These are phyloP conservation scores for Jaculus jaculus DNA, from an alignment of 2,113 vertebrate genomes.

Conservation along the genomic window DNA sequence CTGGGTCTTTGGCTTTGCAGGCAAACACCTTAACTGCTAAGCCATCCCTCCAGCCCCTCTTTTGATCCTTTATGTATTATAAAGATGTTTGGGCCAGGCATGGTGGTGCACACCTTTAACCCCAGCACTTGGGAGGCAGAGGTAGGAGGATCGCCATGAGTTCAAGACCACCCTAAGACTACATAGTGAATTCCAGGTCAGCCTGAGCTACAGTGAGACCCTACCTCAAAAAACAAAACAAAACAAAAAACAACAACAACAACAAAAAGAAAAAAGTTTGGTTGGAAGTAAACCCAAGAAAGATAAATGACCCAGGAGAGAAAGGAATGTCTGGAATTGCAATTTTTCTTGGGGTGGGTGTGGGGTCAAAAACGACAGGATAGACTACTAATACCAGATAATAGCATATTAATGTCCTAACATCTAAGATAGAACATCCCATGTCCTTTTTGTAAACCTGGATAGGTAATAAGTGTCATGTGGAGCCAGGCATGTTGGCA, in stretches of 20 bases:
- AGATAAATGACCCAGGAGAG: slow-evolving; percentile 14
- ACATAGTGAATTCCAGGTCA: too few relatives aligned
- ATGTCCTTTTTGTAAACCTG: slow-evolving; percentile 17
- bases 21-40: too few relatives aligned
- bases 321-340: slow-evolving; percentile 22
- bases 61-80: background rate
- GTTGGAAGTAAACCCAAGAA: slow-evolving; percentile 39
- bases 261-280: background rate
- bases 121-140: too few relatives aligned
- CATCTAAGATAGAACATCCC: slow-evolving; percentile 19
- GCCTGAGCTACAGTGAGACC: too few relatives aligned
- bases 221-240: too few relatives aligned
- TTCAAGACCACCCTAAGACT: too few relatives aligned
- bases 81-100: background rate
- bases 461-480: background rate
- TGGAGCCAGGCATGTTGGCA: too few relatives aligned
- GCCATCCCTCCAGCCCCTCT: too few relatives aligned
- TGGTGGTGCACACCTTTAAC: too few relatives aligned
- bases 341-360: background rate
- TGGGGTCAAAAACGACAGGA: background rate
- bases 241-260: too few relatives aligned
- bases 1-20: too few relatives aligned
- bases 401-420: slow-evolving; percentile 12
- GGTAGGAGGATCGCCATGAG: too few relatives aligned
- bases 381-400: background rate